Evolutionary conservation across 2,888 invertebrate genomes (phyloP).

Genomic region (Volucella inflata): DNA sequence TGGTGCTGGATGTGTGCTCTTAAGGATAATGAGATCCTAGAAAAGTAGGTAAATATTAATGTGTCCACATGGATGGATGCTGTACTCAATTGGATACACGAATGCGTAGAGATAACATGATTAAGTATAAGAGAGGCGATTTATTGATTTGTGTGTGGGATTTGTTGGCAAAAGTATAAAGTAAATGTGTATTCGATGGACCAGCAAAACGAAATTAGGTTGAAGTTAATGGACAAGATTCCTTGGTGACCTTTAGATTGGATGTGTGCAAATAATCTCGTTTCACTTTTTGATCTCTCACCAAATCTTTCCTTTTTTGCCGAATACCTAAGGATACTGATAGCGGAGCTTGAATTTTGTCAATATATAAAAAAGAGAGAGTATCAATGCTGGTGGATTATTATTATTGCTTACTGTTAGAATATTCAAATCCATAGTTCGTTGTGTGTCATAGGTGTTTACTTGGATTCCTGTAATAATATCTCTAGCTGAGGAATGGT

Average conservation of each 20-base stretch:
- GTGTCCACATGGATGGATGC: background rate
- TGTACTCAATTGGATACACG: slow-evolving; percentile 20
- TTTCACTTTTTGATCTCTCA: background rate
- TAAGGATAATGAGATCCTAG: slow-evolving; percentile 6
- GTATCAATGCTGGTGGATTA: too few relatives aligned
- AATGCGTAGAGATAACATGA: slow-evolving; percentile 35
- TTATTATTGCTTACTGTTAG: too few relatives aligned
- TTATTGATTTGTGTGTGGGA: slow-evolving; percentile 60
- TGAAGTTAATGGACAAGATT: slow-evolving; percentile 27
- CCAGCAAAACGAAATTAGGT: slow-evolving; percentile 30
- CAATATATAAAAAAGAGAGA: too few relatives aligned
- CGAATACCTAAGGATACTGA: too few relatives aligned
- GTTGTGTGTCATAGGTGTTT: too few relatives aligned
- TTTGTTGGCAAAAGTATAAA: background rate
- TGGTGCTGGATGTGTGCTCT: slow-evolving; percentile 1
- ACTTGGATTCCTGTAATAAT: too few relatives aligned
- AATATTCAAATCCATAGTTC: too few relatives aligned
- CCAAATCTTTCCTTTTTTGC: too few relatives aligned
- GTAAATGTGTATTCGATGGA: slow-evolving; percentile 15
- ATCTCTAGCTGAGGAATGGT: too few relatives aligned
- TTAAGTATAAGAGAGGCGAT: slow-evolving; percentile 30
- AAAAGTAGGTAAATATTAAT: slow-evolving; percentile 39
- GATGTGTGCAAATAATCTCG: slow-evolving; percentile 6
- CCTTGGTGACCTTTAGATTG: slow-evolving; percentile 21
- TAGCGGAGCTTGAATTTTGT: too few relatives aligned